Base-by-base conservation (phyloP, 2,797 vertebrate genomes). In the Scyliorhinus canicula region DNA sequence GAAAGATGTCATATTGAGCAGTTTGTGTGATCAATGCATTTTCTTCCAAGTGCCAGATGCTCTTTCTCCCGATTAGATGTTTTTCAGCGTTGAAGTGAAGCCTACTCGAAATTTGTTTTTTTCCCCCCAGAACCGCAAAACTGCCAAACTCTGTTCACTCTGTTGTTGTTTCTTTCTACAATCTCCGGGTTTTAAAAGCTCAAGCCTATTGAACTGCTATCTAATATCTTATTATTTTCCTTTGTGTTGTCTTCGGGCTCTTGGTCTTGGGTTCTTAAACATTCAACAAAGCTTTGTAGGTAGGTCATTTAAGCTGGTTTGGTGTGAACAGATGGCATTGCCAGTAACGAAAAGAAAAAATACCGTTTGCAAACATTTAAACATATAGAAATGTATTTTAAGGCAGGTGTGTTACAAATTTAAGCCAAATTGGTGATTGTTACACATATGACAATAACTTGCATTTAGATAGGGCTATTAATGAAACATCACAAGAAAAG, bases 361-460 rank as follows among this genome's bases (percentile, higher is more conserved):
- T 2, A 40, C 40, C 9, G n/a, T 91, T 91, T 90, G 14, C n/a
- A 44, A 91, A 26, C 24, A 44, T 24, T n/a, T 55, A 52, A 90
- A 63, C 86, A 57, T 57, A 57, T n/a, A 60, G 31, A 11, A 60
- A 16, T 63, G 86, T 90, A 63, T 63, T 40, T 60, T 90, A 90
- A 86, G 50, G 5, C 86, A 44, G 40, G 5, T 47, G 21, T 60
- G 35, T 63, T n/a, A 63, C n/a, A 40, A 55, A 55, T 71, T n/a
- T 63, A 91, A 63, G 3, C 88, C 88, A 40, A 91, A 63, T 91
- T 63, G 31, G 88, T 26, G 88, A 91, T 91, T 91, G 19, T 91
- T 63, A 0, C 57, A 2, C 1, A 63, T 40, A 91, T 91, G 35
- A 40, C 35, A 40, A 90, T 14, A 60, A 57, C 55, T 57, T 60